Percentiles rank a stretch among this genome's conserved stretches.
Conservation (phyloP, 2,797 vertebrate genomes). For the Chrosomus eos region DNA sequence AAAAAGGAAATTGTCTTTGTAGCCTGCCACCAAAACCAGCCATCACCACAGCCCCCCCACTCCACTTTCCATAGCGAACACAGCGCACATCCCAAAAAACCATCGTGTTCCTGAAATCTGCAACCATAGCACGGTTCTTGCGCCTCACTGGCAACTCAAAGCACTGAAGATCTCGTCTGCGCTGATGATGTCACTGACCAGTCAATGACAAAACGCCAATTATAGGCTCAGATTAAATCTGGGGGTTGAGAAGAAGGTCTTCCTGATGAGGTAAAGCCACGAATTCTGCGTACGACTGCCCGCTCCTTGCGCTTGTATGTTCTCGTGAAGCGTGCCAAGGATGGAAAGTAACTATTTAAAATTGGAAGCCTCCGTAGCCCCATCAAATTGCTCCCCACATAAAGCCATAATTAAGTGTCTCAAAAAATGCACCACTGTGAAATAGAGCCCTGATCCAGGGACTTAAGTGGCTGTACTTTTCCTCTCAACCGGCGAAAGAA, state of each 20-base stretch:
- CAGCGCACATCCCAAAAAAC: constrained; percentile 57
- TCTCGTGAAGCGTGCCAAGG: constrained; percentile 71
- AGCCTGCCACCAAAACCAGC: constrained; percentile 65
- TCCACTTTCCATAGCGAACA: constrained; percentile 59
- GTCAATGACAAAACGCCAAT: constrained; percentile 77
- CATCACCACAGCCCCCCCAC: constrained; percentile 52
- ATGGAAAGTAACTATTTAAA: constrained; percentile 84
- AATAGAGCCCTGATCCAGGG: constrained; percentile 78
- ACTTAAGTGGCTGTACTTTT: constrained; percentile 79
- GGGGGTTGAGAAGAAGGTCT: constrained; percentile 68
- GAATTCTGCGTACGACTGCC: constrained; percentile 63
- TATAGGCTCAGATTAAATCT: constrained; percentile 78
- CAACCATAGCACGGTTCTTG: constrained; percentile 43
- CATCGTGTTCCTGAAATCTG: constrained; percentile 32
- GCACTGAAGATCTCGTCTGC: constrained; percentile 38
- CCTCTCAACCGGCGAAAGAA: constrained; percentile 73
- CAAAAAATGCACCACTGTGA: constrained; percentile 84
- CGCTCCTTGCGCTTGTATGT: constrained; percentile 21
- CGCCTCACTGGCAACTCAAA: constrained; percentile 38
- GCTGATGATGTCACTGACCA: constrained; percentile 77
- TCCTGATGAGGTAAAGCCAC: constrained; percentile 73
- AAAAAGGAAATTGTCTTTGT: constrained; percentile 84
- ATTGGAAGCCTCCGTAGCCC: constrained; percentile 73
- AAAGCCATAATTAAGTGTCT: constrained; percentile 86
- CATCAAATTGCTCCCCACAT: constrained; percentile 75